Evolutionary conservation across 2,113 vertebrate species (phyloP).

Genomic region (Solenodon paradoxus): DNA sequence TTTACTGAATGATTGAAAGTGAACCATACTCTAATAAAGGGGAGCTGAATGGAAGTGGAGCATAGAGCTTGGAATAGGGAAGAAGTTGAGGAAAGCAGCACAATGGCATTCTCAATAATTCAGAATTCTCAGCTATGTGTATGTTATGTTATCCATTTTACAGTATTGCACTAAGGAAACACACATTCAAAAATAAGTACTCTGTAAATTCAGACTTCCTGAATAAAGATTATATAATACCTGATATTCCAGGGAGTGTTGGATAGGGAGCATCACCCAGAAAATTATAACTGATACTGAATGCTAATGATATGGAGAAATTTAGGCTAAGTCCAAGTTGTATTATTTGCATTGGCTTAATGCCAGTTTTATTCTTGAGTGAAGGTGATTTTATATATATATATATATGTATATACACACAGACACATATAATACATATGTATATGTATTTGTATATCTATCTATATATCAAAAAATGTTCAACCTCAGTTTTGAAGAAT

Average conservation of each 20-base stretch:
- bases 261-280: background rate
- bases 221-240: background rate
- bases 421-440: too few relatives aligned
- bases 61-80: background rate
- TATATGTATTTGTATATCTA: background rate
- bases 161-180: background rate
- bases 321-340: background rate
- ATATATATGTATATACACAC: background rate
- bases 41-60: background rate
- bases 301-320: background rate
- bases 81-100: background rate
- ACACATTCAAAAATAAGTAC: background rate
- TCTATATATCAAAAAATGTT: background rate
- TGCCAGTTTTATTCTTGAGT: background rate
- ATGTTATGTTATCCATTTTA: background rate
- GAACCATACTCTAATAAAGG: background rate
- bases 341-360: background rate
- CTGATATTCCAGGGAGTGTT: background rate
- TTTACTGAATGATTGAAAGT: background rate
- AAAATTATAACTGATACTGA: background rate
- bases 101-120: background rate
- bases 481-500: background rate
- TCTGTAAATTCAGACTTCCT: conserved; percentile 20
- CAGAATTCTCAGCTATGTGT: background rate
- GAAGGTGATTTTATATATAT: background rate